Evolutionary conservation across 2,113 vertebrate species (phyloP).

Genomic region (Megaceryle torquata): DNA sequence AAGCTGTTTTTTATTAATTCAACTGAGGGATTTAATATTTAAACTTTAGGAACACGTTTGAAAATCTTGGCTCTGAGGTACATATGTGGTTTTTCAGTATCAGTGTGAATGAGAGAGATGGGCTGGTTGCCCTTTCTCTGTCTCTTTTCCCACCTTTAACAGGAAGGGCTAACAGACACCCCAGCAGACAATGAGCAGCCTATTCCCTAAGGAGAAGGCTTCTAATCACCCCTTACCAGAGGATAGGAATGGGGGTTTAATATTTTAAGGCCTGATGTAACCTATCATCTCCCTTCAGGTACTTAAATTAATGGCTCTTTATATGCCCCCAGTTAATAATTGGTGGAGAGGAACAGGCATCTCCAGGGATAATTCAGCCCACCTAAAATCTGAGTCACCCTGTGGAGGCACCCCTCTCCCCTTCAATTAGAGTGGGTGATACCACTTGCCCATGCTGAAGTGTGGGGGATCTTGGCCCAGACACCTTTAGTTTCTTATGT

Average conservation of each 20-base stretch:
- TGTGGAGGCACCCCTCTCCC: not conserved
- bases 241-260: not conserved
- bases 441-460: not conserved
- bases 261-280: not conserved
- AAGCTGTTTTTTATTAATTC: not conserved
- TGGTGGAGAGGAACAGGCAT: not conserved
- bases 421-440: not conserved
- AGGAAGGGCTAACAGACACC: not conserved
- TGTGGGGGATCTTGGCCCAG: accelerated
- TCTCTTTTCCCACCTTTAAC: not conserved
- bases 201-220: not conserved
- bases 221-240: not conserved
- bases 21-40: not conserved
- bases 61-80: not conserved
- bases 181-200: not conserved
- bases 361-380: not conserved
- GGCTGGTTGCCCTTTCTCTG: not conserved
- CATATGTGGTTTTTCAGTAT: accelerated
- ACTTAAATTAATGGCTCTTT: not conserved
- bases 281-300: not conserved
- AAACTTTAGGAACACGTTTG: not conserved
- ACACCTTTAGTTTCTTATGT: not conserved
- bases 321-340: not conserved
- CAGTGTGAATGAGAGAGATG: not conserved
- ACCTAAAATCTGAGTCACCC: conserved; percentile 20